Percentiles rank a stretch among this genome's conserved stretches.
Conservation (phyloP, 1,140 invertebrate species). For the Tribolium castaneum region DNA sequence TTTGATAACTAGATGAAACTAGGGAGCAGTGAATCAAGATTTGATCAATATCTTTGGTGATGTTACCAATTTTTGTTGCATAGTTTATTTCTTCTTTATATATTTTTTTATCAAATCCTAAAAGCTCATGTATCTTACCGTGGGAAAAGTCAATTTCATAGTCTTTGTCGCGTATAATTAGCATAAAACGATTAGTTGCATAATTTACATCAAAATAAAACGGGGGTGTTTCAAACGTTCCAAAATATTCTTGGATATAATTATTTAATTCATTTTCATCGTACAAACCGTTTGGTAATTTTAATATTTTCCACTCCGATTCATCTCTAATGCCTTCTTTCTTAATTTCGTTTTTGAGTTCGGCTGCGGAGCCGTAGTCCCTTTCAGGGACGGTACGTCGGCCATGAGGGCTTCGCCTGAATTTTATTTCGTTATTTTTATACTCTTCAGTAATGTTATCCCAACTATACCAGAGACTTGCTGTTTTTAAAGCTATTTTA, state of each 20-base stretch:
- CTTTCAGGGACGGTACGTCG: no score
- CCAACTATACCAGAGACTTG: constrained; percentile 37
- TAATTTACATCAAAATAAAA: constrained; percentile 40
- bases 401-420: neutral
- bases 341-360: constrained; percentile 25
- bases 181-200: constrained; percentile 35
- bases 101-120: constrained; percentile 31
- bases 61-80: constrained; percentile 38
- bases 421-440: constrained; percentile 41
- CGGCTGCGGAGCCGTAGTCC: neutral
- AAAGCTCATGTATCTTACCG: constrained; percentile 28
- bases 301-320: constrained; percentile 37
- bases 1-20: constrained; percentile 38
- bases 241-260: constrained; percentile 40
- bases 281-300: constrained; percentile 37
- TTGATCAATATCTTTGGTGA: constrained; percentile 39
- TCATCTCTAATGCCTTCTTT: constrained; percentile 25
- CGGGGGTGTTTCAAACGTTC: constrained; percentile 12
- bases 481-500: constrained; percentile 38
- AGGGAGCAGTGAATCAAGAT: constrained; percentile 36
- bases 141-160: constrained; percentile 37
- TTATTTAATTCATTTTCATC: constrained; percentile 41
- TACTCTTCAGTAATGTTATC: constrained; percentile 38
- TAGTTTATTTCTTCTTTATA: constrained; percentile 37
- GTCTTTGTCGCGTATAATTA: constrained; percentile 36